These are phyloP conservation scores for Pluvianellus socialis DNA, from an alignment of 2,113 vertebrate species.

Conservation along the genomic window DNA sequence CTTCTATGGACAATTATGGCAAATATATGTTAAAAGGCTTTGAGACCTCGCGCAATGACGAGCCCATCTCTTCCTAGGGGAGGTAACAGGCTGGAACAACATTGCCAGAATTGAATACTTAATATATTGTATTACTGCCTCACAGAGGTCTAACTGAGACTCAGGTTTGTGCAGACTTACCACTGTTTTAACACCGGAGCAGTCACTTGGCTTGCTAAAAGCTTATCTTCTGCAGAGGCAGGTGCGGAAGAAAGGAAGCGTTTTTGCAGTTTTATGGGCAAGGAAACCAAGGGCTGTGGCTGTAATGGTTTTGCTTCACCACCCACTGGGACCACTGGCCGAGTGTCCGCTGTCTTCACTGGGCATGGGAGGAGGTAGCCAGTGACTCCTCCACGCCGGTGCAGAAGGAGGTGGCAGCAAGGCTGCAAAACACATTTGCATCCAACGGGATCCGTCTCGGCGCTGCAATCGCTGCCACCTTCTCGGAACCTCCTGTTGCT, in stretches of 20 bases:
- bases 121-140: background rate
- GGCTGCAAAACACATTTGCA: background rate
- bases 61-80: background rate
- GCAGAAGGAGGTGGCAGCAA: background rate
- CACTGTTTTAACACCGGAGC: background rate
- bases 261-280: background rate
- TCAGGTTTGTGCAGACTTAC: fast-evolving
- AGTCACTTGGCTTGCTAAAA: background rate
- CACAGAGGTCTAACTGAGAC: background rate
- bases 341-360: fast-evolving
- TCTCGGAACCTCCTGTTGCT: background rate
- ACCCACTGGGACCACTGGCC: fast-evolving
- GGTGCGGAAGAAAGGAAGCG: background rate
- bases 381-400: background rate
- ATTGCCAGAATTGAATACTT: background rate
- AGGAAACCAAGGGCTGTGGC: background rate
- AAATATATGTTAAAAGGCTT: background rate
- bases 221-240: background rate
- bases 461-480: background rate
- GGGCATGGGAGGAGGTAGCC: background rate
- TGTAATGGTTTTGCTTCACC: background rate
- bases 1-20: background rate
- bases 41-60: background rate
- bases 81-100: background rate
- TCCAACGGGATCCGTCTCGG: background rate